Base-by-base conservation (phyloP, 2,888 invertebrate genomes). In the Nemotelus pantherinus region DNA sequence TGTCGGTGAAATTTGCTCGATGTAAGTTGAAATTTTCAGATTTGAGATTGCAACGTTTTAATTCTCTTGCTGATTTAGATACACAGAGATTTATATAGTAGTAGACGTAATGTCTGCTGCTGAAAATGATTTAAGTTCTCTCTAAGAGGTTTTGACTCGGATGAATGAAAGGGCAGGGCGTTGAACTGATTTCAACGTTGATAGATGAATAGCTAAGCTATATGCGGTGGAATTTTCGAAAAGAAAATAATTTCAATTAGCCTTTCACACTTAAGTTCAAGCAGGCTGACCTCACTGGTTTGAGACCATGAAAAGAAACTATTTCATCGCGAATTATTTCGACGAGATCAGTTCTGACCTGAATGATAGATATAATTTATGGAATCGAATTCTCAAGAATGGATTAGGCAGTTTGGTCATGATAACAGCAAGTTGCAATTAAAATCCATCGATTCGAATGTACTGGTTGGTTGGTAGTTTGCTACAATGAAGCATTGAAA, bases 231-330 rank as follows among this genome's bases (percentile, higher is more conserved):
- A 60, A 39, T 60, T 60, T 43, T 60, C 60, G 41, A 60, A 43
- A 60, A 60, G 45, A 50, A 48, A 6, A 68, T 68, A 68, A 48
- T 68, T 68, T 50, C 67, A 68, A 68, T 68, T 68, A 68, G 50
- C 67, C 67, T 48, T 68, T 68, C 50, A 68, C 47, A 50, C 6
- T 39, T n/a, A 25, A 68, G n/a, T 25, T 3, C 39, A 39, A 68
- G 50, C 50, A 50, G 67, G 50, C 25, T 68, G 50, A 44, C 48
- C 39, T 68, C n/a, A 25, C 48, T 50, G 25, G 50, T 41, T 41
- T 60, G 25, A 60, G 25, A 60, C 60, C 60, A 43, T 60, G 25
- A 41, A 25, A 41, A 25, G 60, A 43, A 41, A 25, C 25, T 60
- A 41, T 39, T 60, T 43, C 60, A 41, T 25, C 60, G 41, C 41